These are phyloP conservation scores for Mythimna pallens DNA, from an alignment of 2,888 invertebrate species.

Conservation along the genomic window DNA sequence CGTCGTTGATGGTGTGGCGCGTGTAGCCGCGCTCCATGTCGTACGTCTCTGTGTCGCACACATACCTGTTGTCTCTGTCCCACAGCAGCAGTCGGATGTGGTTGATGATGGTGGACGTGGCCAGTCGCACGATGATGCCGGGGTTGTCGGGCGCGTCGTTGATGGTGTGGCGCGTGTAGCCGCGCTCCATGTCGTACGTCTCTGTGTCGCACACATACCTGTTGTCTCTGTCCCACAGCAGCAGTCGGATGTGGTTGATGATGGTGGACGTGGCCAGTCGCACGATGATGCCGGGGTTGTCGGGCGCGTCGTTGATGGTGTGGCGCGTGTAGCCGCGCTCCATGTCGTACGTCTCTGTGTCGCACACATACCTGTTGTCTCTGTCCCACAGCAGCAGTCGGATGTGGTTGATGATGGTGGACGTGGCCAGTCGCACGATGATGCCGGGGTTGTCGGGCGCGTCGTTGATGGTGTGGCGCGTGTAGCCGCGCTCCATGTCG, in stretches of 20 bases:
- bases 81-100: slow-evolving; percentile 97
- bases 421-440: slow-evolving; percentile 95
- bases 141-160: slow-evolving; percentile 92
- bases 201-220: slow-evolving; percentile 91
- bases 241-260: slow-evolving; percentile 97
- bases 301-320: slow-evolving; percentile 93
- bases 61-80: slow-evolving; percentile 96
- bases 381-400: slow-evolving; percentile 98
- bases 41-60: slow-evolving; percentile 92
- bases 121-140: slow-evolving; percentile 96
- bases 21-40: slow-evolving; percentile 98
- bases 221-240: slow-evolving; percentile 98
- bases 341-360: slow-evolving; percentile 95
- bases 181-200: slow-evolving; percentile 97
- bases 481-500: slow-evolving; percentile 98
- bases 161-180: slow-evolving; percentile 97
- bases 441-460: slow-evolving; percentile 93
- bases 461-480: slow-evolving; percentile 96
- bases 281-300: slow-evolving; percentile 95
- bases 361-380: slow-evolving; percentile 93
- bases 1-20: slow-evolving; percentile 95
- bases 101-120: slow-evolving; percentile 97
- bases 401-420: slow-evolving; percentile 98
- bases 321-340: slow-evolving; percentile 98
- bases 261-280: slow-evolving; percentile 96